Evolutionary conservation across 1,140 invertebrate genomes (phyloP).

Genomic region (Drosophila watanabei): DNA sequence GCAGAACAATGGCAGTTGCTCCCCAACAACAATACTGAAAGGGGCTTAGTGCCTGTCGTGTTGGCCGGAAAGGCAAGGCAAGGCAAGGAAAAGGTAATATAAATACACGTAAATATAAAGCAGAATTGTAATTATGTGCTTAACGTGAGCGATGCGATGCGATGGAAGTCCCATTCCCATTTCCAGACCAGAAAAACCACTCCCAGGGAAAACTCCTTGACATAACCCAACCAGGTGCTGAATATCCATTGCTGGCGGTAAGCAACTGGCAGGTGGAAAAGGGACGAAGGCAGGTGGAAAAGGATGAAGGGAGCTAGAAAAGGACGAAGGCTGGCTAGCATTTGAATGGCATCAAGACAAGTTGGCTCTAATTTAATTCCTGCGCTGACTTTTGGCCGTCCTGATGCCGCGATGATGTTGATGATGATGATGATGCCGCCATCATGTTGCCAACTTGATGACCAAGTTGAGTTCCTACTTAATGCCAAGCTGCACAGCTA

Average conservation of each 20-base stretch:
- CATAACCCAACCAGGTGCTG: conserved; percentile 36
- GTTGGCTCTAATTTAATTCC: conserved; percentile 77
- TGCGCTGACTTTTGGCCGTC: conserved; percentile 49
- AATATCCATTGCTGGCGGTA: conserved; percentile 12
- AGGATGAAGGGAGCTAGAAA: background rate
- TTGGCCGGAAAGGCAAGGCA: conserved; percentile 24
- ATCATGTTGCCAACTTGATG: conserved; percentile 9
- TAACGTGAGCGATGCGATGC: conserved; percentile 74
- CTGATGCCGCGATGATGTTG: conserved; percentile 13
- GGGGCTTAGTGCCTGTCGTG: conserved; percentile 19
- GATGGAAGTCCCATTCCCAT: background rate
- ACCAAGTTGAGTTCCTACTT: conserved; percentile 14
- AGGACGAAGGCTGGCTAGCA: conserved; percentile 15
- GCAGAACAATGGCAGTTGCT: conserved; percentile 1
- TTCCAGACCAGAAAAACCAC: conserved; percentile 4
- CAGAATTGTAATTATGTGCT: conserved; percentile 84
- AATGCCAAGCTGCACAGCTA: conserved; percentile 12
- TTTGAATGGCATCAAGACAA: conserved; percentile 70
- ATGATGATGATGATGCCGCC: conserved; percentile 6
- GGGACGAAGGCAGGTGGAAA: background rate
- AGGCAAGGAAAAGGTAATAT: conserved; percentile 82
- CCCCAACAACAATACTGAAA: too few relatives aligned
- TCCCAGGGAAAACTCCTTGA: conserved; percentile 8
- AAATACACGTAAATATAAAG: conserved; percentile 82
- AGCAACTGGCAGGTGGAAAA: background rate